Base-by-base conservation (phyloP, 2,888 invertebrate genomes). In the Microctonus hyperodae region DNA sequence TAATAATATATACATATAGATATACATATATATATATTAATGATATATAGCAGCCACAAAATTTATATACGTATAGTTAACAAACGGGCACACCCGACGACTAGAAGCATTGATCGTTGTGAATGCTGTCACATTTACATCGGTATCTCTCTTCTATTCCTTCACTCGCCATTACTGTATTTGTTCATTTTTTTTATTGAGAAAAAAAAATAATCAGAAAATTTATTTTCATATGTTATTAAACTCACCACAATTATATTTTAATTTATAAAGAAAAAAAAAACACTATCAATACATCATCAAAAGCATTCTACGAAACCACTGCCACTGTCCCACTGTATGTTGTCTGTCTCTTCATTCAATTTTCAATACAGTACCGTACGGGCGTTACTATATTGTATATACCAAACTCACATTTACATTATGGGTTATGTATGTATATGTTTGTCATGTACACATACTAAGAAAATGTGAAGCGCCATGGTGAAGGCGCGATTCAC, bases 51-150 rank as follows among this genome's bases (percentile, higher is more conserved):
- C 67, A 69, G 69, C 59, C 68, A 62, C 51, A 61, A 61, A 65
- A 67, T 51, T 50, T 65, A 48, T 65, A 64, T 64, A 65, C 65
- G 68, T 57, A 63, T 66, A 66, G 68, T 70, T 66, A 69, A 67
- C 75, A 56, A 72, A 72, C 75, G 76, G 79, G 75, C 80, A 80
- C 80, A 80, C 80, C 80, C 80, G 80, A n/a, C n/a, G n/a, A 74
- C 40, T 67, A 67, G 67, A 66, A 73, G 73, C 79, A 79, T 79
- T 74, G 79, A 79, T 79, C 79, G 79, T 56, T 44, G 44, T 44
- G 64, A 65, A 67, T 69, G 70, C 70, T 70, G 62, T 68, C 68
- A 64, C 65, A n/a, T 44, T 44, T n/a, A 16, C 44, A n/a, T 9
- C 11, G 20, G n/a, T 44, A 16, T 44, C 44, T n/a, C 6, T 16